Base-by-base conservation (phyloP, 2,797 vertebrate species). In the Chanos chanos region DNA sequence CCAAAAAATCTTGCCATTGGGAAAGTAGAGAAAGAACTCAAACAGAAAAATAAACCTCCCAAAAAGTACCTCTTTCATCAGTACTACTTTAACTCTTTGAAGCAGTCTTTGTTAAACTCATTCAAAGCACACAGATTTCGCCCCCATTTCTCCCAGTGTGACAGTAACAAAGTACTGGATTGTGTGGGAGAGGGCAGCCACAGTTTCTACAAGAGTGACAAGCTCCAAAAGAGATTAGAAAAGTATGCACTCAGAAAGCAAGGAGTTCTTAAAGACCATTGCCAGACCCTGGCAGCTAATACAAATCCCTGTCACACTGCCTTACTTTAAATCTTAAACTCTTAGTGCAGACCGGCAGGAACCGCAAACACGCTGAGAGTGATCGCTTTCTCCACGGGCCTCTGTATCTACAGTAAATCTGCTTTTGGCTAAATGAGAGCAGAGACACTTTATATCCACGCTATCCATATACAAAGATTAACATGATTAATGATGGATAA, bases 251-350 rank as follows among this genome's bases (percentile, higher is more conserved):
- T 66, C 39, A 13, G 55, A 66, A 51, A 71, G 63, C 24, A 55
- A 49, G 61, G 21, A 13, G 57, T 66, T 55, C 49, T 65, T 58
- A 61, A 58, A 66, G 49, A 55, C 27, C 13, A 40, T 67, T 56
- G 64, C 59, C 61, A 69, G 64, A 61, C 60, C 62, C 57, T 60
- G 61, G 13, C 50, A 60, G 68, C 69, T 55, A 25, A 44, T 21
- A 68, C 60, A 77, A 77, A 73, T 73, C 68, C 70, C 69, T 71
- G 68, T 79, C 65, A 79, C 68, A 70, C 69, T 70, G 62, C 64
- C 60, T 52, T 66, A 31, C 56, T 67, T 71, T 69, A 69, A 72
- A 64, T 65, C 64, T 66, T 68, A 55, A 70, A 68, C 64, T 72
- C 53, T 61, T 27, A 63, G 37, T 45, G 49, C 33, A 33, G 25